Base-by-base conservation (phyloP, 2,888 invertebrate genomes). In the Pseudanteris insignis region DNA sequence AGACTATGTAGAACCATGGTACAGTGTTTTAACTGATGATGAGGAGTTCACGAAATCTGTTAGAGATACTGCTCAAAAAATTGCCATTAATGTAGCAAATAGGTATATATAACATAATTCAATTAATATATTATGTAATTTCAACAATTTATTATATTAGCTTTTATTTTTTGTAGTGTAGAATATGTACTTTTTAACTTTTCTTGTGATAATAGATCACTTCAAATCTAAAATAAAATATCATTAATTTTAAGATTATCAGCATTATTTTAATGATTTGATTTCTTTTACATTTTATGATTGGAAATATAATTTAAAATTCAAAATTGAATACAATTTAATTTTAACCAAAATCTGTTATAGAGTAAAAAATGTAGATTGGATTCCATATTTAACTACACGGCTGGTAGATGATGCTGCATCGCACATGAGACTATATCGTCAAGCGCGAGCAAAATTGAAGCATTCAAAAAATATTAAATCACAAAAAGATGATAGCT, bases 371-470 rank as follows among this genome's bases (percentile, higher is more conserved):
- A 88, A 90, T 74, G 89, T 94, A 8, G 93, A 96, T 79, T 94
- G 95, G 92, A 89, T 93, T 69, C 89, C 92, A 25, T 90, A 92
- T 70, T 84, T 95, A 57, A 94, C 95, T 11, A 91, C 91, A 21
- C 85, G 88, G 63, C 84, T 95, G 57, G 93, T 96, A 1, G 95
- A 96, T 80, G 94, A 95, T 81, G 86, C 93, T 64, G 94, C 94
- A 1, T 89, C 91, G 14, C 96, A 96, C 81, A 85, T 96, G 65
- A 86, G 93, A 64, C 81, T 96, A 12, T 96, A 90, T 77, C 87
- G 94, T 67, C 89, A 92, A 75, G 91, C 95, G 0, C 82, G 86
- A 71, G 86, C 75, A 1, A 76, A 75, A 54, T 67, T 74, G 64
- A 78, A 76, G 66, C 72, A 73, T 36, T 13, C 69, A 5, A 70